Evolutionary conservation across 2,113 vertebrate genomes (phyloP).

Genomic region (Narcine bancroftii): DNA sequence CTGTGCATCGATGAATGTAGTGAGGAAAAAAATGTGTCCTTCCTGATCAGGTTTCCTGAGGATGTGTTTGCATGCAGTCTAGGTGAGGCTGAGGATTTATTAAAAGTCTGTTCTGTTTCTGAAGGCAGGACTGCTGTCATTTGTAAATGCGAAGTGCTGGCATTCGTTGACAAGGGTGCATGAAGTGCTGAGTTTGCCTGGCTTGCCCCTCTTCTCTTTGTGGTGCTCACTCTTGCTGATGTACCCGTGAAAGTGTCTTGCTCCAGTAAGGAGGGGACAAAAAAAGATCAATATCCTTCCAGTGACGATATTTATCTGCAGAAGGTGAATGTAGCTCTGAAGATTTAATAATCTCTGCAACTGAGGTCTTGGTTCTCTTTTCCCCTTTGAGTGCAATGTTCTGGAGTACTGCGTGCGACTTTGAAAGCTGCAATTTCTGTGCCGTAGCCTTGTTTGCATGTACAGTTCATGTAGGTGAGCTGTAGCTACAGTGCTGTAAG

Average conservation of each 20-base stretch:
- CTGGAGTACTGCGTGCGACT: conserved; percentile 31
- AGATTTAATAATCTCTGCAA: conserved; percentile 33
- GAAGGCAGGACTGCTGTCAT: conserved; percentile 30
- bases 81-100: conserved; percentile 31
- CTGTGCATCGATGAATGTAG: conserved; percentile 32
- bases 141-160: conserved; percentile 30
- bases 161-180: conserved; percentile 28
- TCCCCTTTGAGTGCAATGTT: conserved; percentile 5
- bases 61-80: conserved; percentile 37
- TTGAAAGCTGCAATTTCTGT: conserved; percentile 36
- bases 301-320: conserved; percentile 35
- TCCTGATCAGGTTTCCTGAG: conserved; percentile 36
- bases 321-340: conserved; percentile 36
- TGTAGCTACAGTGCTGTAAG: conserved; percentile 31
- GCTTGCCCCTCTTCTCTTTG: conserved; percentile 33
- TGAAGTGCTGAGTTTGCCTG: conserved; percentile 35
- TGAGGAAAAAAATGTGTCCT: conserved; percentile 27
- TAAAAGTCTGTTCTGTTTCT: conserved; percentile 34
- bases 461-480: conserved; percentile 33
- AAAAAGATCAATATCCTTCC: conserved; percentile 31
- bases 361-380: conserved; percentile 35
- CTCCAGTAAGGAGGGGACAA: conserved; percentile 20
- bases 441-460: conserved; percentile 34
- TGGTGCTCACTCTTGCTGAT: conserved; percentile 35
- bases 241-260: conserved; percentile 29